Evolutionary conservation across 2,888 invertebrate species (phyloP), one percentile per base, ranked within the genome.

Genomic region (Podotricha telesiphe): DNA sequence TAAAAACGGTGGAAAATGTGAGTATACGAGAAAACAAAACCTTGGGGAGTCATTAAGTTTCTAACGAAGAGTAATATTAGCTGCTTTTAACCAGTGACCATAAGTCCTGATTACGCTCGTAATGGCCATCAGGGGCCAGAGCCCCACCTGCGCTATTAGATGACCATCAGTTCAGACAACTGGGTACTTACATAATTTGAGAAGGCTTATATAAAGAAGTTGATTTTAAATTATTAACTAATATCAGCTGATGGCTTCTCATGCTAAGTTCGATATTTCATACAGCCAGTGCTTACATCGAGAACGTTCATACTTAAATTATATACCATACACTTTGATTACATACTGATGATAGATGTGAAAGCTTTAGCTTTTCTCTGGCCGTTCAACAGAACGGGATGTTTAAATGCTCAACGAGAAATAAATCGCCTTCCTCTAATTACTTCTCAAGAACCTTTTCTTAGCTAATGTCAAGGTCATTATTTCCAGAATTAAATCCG

Each of bases 51-150:
- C 74, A 72, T 72, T 76, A 72, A 62, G 73, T 74, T 72, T 66
- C 61, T 75, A 75, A 76, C 74, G 73, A 75, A 75, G 75, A 74
- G 68, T 75, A 72, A 76, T 72, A 73, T 62, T 34, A 68, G 64
- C 61, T 56, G 70, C 68, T 71, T 66, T 74, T 75, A 76, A 73
- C 67, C 70, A 68, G 73, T 56, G 69, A 74, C 75, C 79, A 80
- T 83, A 85, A 82, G 74, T 77, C 73, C 72, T 75, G 73, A 74
- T 77, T 77, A 77, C 53, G 17, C 37, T 8, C 51, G 61, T 59
- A 51, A 61, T 45, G 53, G 67, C 67, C 67, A 48, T 61, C 67
- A 67, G 61, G 62, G 67, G 67, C 61, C 51, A 6, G 61, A 53
- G 61, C 34, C 48, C 53, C 67, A 67, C 45, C 61, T 67, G 67